Evolutionary conservation across 1,140 invertebrate species (phyloP).

Genomic region (Pseudoatta argentina): DNA sequence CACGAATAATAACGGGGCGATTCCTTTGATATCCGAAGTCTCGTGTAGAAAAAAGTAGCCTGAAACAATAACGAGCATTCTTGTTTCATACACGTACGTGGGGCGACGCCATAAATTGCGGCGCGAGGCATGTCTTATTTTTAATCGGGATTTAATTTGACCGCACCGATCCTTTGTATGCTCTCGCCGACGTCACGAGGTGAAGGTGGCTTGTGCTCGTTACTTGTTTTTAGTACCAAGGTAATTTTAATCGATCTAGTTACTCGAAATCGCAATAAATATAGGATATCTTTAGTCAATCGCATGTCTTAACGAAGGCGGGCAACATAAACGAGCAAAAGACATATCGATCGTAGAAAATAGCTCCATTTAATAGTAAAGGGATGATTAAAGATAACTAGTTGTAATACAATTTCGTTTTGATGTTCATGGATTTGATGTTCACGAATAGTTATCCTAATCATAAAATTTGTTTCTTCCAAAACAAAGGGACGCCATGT

Average conservation of each 20-base stretch:
- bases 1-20: slow-evolving; percentile 37
- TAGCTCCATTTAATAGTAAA: not conserved
- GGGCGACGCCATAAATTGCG: slow-evolving; percentile 72
- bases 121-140: slow-evolving; percentile 66
- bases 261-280: slow-evolving; percentile 40
- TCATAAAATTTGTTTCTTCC: not conserved
- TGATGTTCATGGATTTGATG: too few relatives aligned
- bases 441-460: not conserved
- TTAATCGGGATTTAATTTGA: slow-evolving; percentile 76
- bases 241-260: not conserved
- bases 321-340: not conserved
- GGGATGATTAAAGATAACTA: not conserved
- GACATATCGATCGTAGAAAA: not conserved
- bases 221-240: slow-evolving; percentile 33
- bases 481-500: not conserved
- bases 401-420: too few relatives aligned
- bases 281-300: slow-evolving; percentile 13
- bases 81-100: slow-evolving; percentile 54
- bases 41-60: slow-evolving; percentile 22
- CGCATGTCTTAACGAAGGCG: not conserved
- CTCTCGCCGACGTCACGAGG: slow-evolving; percentile 59
- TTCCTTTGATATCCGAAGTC: slow-evolving; percentile 48
- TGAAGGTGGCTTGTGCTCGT: slow-evolving; percentile 24
- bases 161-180: slow-evolving; percentile 67
- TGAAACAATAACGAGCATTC: slow-evolving; percentile 62